A percentile compares a stretch with the other conserved stretches of the same genome.
These are phyloP conservation scores for Hybognathus amarus DNA, from an alignment of 2,797 vertebrate species.

Conservation along the genomic window DNA sequence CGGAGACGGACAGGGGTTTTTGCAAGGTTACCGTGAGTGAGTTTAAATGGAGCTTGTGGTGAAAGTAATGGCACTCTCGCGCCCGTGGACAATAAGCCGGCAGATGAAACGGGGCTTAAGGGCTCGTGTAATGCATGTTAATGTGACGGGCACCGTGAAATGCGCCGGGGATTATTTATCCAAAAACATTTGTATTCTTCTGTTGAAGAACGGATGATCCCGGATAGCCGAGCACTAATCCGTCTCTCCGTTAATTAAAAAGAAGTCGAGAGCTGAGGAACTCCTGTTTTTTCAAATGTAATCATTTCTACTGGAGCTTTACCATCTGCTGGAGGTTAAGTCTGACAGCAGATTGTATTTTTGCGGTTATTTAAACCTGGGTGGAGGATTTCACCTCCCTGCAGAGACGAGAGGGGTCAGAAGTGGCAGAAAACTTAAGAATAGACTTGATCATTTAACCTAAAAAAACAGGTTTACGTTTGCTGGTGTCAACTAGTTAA, in stretches of 20 bases:
- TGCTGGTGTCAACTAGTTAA: background rate
- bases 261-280: constrained; percentile 84
- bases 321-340: constrained; percentile 96
- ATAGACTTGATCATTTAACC: background rate
- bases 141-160: constrained; percentile 76
- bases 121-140: constrained; percentile 80
- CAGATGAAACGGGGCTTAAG: constrained; percentile 74
- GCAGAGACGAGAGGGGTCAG: constrained; percentile 52
- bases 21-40: constrained; percentile 23
- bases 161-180: constrained; percentile 81
- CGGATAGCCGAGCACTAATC: constrained; percentile 89
- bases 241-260: constrained; percentile 92
- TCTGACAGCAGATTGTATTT: constrained; percentile 84
- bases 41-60: constrained; percentile 59
- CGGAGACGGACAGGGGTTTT: background rate
- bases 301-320: constrained; percentile 93
- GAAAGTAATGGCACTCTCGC: constrained; percentile 66
- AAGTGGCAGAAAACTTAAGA: constrained; percentile 7
- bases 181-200: constrained; percentile 85
- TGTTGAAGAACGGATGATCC: constrained; percentile 82
- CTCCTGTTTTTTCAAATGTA: constrained; percentile 87
- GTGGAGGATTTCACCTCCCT: constrained; percentile 49
- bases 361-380: constrained; percentile 82
- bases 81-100: constrained; percentile 67
- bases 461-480: background rate